phyloP scores from a whole-genome alignment of 2,113 vertebrate genomes.

The Strix uralensis region DNA sequence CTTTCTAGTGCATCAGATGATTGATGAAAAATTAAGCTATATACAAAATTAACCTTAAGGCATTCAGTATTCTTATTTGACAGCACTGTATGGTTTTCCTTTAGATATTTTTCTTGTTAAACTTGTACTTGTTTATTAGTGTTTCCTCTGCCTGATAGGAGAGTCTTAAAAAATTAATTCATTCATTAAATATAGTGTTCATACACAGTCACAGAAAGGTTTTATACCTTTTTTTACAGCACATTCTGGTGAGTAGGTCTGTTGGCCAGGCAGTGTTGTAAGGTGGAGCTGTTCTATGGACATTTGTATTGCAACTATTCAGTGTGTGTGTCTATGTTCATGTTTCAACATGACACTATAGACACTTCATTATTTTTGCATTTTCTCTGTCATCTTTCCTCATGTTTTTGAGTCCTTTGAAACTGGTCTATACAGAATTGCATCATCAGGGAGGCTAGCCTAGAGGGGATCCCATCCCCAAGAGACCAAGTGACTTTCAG shows the following conservation, averaged over 20 bases:
- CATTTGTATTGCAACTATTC: not conserved
- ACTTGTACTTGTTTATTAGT: not conserved
- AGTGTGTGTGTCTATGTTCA: rapidly evolving
- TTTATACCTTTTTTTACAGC: not conserved
- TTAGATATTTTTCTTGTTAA: not conserved
- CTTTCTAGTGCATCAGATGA: not conserved
- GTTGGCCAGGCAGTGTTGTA: not conserved
- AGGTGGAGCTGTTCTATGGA: not conserved
- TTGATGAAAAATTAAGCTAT: not conserved
- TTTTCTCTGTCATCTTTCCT: not conserved
- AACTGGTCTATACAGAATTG: not conserved
- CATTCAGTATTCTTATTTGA: not conserved
- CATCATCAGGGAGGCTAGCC: not conserved
- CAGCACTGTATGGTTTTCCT: not conserved
- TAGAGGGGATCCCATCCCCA: not conserved
- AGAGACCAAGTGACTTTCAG: not conserved
- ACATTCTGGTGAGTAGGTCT: not conserved
- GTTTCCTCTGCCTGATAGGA: not conserved
- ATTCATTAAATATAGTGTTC: not conserved
- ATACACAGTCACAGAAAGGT: not conserved
- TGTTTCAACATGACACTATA: not conserved
- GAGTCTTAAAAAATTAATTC: not conserved
- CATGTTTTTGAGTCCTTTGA: not conserved
- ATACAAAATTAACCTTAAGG: not conserved
- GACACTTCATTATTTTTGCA: not conserved